Conservation (phyloP, 2,797 vertebrate genomes). For the Chiroxiphia lanceolata region DNA sequence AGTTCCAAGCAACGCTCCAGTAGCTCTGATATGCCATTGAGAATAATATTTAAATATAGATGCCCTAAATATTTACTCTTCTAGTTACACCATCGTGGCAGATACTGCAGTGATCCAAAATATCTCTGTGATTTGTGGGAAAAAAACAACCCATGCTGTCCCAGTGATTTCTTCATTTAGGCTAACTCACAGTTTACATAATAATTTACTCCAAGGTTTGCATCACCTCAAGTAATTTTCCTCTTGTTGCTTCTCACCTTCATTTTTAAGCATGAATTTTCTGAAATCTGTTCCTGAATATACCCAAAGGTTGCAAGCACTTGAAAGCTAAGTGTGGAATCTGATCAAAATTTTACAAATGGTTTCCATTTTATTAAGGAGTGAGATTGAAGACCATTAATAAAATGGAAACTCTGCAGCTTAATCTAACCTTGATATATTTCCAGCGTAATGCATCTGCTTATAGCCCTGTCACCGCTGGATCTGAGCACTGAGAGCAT, state of each 20-base stretch:
- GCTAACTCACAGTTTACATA: conserved; percentile 32
- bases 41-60: neutral
- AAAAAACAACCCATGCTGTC: neutral
- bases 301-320: conserved; percentile 30
- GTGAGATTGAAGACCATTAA: conserved; percentile 62
- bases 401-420: conserved; percentile 65
- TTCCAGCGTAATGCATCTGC: conserved; percentile 62
- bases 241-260: conserved; percentile 14
- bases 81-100: neutral
- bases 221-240: neutral
- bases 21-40: neutral
- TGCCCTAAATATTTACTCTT: neutral
- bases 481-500: conserved; percentile 10
- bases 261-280: neutral
- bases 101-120: neutral
- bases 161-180: conserved; percentile 26
- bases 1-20: neutral
- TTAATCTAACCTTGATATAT: conserved; percentile 68
- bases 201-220: conserved; percentile 46
- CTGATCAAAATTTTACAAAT: conserved; percentile 67
- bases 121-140: neutral
- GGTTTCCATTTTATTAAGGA: conserved; percentile 67
- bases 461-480: conserved; percentile 55
- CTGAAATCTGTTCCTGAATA: conserved; percentile 31
- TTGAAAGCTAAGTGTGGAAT: conserved; percentile 49